phyloP scores from a whole-genome alignment of 2,797 vertebrate species.

The Sebastes cheni region DNA sequence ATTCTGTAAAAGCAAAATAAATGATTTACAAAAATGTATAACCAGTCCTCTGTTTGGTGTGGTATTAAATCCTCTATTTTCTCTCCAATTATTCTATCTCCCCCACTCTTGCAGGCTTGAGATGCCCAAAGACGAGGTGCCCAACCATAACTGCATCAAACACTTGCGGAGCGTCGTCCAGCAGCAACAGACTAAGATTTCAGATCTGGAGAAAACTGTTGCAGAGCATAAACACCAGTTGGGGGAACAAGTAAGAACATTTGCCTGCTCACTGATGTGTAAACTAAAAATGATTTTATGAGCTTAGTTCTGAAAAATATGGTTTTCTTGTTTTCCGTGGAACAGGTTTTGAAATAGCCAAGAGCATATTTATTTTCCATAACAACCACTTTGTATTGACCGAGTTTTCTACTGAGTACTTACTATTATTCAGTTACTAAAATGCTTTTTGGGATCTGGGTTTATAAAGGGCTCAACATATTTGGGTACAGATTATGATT shows the following conservation, averaged over 20 bases:
- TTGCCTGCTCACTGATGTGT: not conserved
- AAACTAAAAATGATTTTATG: not conserved
- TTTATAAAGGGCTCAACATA: too few relatives aligned
- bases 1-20: not conserved
- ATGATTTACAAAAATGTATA: not conserved
- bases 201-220: constrained; percentile 94
- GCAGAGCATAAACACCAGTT: constrained; percentile 96
- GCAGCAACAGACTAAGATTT: constrained; percentile 93
- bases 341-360: not conserved
- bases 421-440: not conserved
- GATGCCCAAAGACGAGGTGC: constrained; percentile 98
- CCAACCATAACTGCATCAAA: constrained; percentile 97
- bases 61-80: not conserved
- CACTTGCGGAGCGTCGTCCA: constrained; percentile 93
- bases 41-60: not conserved
- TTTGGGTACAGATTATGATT: not conserved
- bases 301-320: not conserved
- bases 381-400: not conserved
- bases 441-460: not conserved
- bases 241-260: constrained; percentile 89
- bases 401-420: not conserved
- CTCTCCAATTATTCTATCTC: not conserved
- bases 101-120: constrained; percentile 84
- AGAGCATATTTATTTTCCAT: not conserved
- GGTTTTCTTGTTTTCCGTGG: not conserved